Evolutionary conservation across 1,140 invertebrate genomes (phyloP).

Genomic region (Parapsyche elsis): DNA sequence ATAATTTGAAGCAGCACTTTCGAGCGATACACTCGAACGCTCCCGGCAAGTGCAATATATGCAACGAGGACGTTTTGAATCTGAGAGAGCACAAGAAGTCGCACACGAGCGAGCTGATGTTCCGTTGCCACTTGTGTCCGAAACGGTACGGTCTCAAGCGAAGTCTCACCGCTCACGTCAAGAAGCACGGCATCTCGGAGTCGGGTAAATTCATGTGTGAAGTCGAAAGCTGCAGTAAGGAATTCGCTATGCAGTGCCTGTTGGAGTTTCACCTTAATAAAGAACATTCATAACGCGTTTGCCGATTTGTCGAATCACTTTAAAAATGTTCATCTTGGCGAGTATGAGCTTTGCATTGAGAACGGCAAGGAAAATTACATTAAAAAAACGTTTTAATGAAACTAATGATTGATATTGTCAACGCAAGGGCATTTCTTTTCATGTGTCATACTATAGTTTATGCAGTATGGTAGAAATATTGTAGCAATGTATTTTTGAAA

Average conservation of each 20-base stretch:
- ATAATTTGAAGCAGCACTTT: slow-evolving; percentile 66
- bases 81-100: slow-evolving; percentile 71
- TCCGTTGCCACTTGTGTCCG: slow-evolving; percentile 68
- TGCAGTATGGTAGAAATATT: too few species aligned
- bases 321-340: slow-evolving; percentile 46
- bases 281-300: slow-evolving; percentile 62
- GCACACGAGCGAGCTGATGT: slow-evolving; percentile 77
- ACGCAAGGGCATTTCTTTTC: too few species aligned
- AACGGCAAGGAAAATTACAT: too few species aligned
- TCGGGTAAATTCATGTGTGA: slow-evolving; percentile 61
- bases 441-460: too few species aligned
- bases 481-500: too few species aligned
- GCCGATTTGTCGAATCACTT: slow-evolving; percentile 64
- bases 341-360: neutral
- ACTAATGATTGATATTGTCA: too few species aligned
- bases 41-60: slow-evolving; percentile 62
- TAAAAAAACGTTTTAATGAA: too few species aligned
- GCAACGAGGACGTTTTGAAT: slow-evolving; percentile 60
- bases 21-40: slow-evolving; percentile 62
- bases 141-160: slow-evolving; percentile 62
- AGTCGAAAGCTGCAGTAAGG: slow-evolving; percentile 61
- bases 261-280: slow-evolving; percentile 63
- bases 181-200: slow-evolving; percentile 62
- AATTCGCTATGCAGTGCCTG: slow-evolving; percentile 63
- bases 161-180: slow-evolving; percentile 61